These are phyloP conservation scores for Pandemis corylana DNA, from an alignment of 2,888 invertebrate genomes.

Conservation along the genomic window DNA sequence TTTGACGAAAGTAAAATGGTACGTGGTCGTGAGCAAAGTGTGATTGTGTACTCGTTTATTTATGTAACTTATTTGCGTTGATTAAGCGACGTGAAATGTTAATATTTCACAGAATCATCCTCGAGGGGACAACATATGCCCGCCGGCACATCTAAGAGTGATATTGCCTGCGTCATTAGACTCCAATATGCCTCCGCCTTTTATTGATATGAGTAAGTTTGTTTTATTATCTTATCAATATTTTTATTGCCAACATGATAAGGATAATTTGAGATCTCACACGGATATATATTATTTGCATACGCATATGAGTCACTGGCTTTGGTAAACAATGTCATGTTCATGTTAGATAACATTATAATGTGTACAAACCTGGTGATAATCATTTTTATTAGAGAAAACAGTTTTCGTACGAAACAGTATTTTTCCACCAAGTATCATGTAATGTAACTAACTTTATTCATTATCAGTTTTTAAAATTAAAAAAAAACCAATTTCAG, in stretches of 20 bases:
- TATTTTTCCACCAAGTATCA: neutral
- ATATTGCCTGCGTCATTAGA: constrained; percentile 71
- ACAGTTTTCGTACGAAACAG: neutral
- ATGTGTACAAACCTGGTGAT: neutral
- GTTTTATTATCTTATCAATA: constrained; percentile 34
- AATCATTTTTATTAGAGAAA: neutral
- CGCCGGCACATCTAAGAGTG: constrained; percentile 72
- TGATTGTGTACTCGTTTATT: constrained; percentile 68
- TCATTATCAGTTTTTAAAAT: neutral
- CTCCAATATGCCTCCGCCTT: constrained; percentile 68
- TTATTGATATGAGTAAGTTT: constrained; percentile 72
- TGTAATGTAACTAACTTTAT: neutral
- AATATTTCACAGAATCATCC: constrained; percentile 70
- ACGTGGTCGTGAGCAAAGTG: constrained; percentile 48
- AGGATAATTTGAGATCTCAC: constrained; percentile 14
- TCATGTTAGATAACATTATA: constrained; percentile 9
- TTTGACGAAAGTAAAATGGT: constrained; percentile 50
- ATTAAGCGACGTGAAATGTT: constrained; percentile 62
- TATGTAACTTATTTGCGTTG: constrained; percentile 67
- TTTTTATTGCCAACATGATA: constrained; percentile 33
- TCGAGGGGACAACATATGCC: constrained; percentile 66
- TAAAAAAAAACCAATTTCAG: neutral
- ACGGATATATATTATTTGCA: constrained; percentile 1
- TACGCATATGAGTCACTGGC: constrained; percentile 15
- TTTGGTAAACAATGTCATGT: constrained; percentile 21